phyloP scores from a whole-genome alignment of 2,113 vertebrate genomes.

The Gymnogyps californianus region DNA sequence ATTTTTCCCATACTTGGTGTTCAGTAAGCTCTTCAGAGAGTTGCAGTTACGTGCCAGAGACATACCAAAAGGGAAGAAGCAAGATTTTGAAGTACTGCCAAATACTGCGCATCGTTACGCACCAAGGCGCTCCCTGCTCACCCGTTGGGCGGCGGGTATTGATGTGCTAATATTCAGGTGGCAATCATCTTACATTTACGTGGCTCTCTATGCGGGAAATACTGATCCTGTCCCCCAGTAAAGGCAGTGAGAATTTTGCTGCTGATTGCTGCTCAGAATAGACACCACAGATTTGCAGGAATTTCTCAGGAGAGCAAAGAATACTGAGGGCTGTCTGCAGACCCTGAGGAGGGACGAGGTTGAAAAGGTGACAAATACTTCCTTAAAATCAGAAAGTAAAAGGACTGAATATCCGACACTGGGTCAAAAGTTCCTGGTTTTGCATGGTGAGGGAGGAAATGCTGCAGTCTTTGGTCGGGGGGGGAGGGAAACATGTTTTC shows the following conservation, averaged over 20 bases:
- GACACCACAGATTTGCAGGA: neutral
- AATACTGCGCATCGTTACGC: neutral
- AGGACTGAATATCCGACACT: neutral
- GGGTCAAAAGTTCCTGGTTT: neutral
- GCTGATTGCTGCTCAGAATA: neutral
- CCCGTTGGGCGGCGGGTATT: neutral
- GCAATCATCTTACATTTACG: neutral
- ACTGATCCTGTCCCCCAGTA: neutral
- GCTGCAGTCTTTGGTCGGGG: neutral
- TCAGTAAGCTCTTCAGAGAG: neutral
- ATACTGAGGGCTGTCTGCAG: neutral
- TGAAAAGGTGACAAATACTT: neutral
- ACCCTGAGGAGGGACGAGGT: neutral
- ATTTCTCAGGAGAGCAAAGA: neutral
- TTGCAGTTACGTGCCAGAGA: neutral
- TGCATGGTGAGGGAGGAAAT: neutral
- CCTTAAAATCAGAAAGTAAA: neutral
- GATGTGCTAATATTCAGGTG: neutral
- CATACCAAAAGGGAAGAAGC: neutral
- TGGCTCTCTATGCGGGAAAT: neutral
- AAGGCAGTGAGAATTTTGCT: neutral
- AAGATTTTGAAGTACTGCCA: slow-evolving; percentile 22
- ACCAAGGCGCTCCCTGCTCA: neutral
- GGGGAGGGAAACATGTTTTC: neutral
- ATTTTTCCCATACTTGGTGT: slow-evolving; percentile 26